Evolutionary conservation across 2,113 vertebrate species (phyloP), one percentile per base, ranked within the genome.

Genomic region (Ifrita kowaldi): DNA sequence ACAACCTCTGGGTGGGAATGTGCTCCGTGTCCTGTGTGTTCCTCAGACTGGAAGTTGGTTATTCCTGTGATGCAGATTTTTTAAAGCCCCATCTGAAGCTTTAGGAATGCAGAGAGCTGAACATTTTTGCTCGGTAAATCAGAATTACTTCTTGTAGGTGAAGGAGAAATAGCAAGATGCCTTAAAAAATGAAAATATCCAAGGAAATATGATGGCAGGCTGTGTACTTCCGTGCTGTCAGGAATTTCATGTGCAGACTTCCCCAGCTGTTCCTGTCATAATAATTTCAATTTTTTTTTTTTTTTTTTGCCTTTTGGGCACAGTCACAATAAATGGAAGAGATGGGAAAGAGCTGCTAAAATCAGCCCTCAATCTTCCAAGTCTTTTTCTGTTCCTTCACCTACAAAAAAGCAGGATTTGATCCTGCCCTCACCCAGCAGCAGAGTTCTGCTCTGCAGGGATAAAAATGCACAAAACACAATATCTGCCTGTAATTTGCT

Each of bases 21-120:
- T 22, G 9, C 55, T 84, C 84, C 9, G 0, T 11, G 62, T 7
- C 42, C 70, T 59, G 13, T 2, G 8, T 39, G 22, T 2, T 50
- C 46, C 30, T 65, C 24, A 10, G 13, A 4, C 27, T 44, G 44
- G 2, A 21, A 64, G 0, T 1, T 49, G 23, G 16, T 32, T 2
- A 2, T 4, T n/a, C 10, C 41, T 11, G 1, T 13, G 32, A 30
- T 39, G 8, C 1, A 4, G 53, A 2, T 16, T 26, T 32, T n/a
- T 23, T n/a, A 4, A 56, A 67, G 9, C 24, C 44, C 4, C 9
- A 1, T 37, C 55, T 42, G 19, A 68, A 77, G 57, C 28, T 87
- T 75, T 15, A 42, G 62, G 44, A 59, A 11, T 10, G 49, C 30
- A 30, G 49, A 30, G 42, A 52, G n/a, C 30, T 70, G 37, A 35